Evolutionary conservation across 2,113 vertebrate genomes (phyloP).

Genomic region (Pelvicachromis taeniatus): DNA sequence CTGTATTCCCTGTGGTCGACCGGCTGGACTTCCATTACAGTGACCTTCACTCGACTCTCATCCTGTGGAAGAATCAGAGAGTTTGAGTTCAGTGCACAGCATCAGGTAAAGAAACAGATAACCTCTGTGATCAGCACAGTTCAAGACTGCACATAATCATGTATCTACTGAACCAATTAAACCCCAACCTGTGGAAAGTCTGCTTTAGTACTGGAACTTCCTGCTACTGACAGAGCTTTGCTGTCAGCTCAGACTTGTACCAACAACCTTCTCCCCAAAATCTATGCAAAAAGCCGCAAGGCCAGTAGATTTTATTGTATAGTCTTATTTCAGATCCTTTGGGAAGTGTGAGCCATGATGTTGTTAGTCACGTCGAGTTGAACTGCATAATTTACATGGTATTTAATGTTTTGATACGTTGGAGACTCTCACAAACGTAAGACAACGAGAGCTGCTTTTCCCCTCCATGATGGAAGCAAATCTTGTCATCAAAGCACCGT

Average conservation of each 20-base stretch:
- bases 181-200: not conserved
- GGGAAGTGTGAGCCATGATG: not conserved
- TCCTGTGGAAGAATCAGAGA: conserved; percentile 73
- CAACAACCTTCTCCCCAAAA: not conserved
- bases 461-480: not conserved
- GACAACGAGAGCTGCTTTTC: not conserved
- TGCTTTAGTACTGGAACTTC: not conserved
- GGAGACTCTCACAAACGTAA: not conserved
- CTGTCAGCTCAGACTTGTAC: not conserved
- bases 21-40: conserved; percentile 80
- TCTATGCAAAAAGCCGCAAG: not conserved
- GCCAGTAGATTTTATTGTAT: not conserved
- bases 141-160: not conserved
- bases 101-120: not conserved
- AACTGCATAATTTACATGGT: not conserved
- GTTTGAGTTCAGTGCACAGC: not conserved
- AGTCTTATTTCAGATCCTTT: not conserved
- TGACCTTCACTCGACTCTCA: conserved; percentile 86
- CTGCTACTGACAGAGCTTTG: not conserved
- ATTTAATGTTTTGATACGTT: not conserved
- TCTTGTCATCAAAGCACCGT: not conserved
- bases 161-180: not conserved
- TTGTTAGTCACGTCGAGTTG: not conserved
- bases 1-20: conserved; percentile 85
- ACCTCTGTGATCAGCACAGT: not conserved